Percentiles rank a stretch among this genome's conserved stretches.
These are phyloP conservation scores for Nesoenas mayeri DNA, from an alignment of 2,113 vertebrate genomes.

Conservation along the genomic window DNA sequence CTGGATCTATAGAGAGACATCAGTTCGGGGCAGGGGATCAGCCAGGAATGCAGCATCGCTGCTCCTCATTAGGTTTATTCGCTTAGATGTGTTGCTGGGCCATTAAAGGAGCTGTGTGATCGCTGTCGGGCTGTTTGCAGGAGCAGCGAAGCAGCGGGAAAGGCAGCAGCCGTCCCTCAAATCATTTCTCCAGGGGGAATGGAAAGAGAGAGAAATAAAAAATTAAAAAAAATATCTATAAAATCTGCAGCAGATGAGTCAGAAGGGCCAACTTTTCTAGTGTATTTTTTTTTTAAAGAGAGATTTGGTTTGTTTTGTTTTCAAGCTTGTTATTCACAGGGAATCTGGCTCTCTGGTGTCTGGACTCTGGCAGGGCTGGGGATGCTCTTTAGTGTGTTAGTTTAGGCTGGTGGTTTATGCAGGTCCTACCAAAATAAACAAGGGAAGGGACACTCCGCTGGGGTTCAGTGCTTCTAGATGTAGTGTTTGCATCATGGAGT, in stretches of 20 bases:
- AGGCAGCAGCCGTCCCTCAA: background rate
- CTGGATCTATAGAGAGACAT: background rate
- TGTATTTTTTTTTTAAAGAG: background rate
- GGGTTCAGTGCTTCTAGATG: background rate
- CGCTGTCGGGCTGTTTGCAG: background rate
- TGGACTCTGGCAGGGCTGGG: background rate
- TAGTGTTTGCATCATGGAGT: accelerated
- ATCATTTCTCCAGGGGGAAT: background rate
- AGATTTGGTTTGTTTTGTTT: background rate
- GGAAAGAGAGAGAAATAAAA: background rate
- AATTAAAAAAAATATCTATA: background rate
- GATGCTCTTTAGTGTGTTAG: background rate
- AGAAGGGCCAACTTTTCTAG: background rate
- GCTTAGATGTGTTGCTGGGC: background rate
- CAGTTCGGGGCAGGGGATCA: accelerated
- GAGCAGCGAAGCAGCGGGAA: slow-evolving; percentile 9
- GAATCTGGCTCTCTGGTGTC: background rate
- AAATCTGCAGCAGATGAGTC: background rate
- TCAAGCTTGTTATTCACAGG: background rate
- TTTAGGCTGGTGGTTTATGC: background rate
- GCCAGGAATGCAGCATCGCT: background rate
- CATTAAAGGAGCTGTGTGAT: slow-evolving; percentile 51
- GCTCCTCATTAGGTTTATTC: slow-evolving; percentile 43
- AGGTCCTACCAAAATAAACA: background rate
- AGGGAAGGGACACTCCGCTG: accelerated